Evolutionary conservation across 1,140 invertebrate genomes (phyloP).

Genomic region (Cheumatopsyche charites): DNA sequence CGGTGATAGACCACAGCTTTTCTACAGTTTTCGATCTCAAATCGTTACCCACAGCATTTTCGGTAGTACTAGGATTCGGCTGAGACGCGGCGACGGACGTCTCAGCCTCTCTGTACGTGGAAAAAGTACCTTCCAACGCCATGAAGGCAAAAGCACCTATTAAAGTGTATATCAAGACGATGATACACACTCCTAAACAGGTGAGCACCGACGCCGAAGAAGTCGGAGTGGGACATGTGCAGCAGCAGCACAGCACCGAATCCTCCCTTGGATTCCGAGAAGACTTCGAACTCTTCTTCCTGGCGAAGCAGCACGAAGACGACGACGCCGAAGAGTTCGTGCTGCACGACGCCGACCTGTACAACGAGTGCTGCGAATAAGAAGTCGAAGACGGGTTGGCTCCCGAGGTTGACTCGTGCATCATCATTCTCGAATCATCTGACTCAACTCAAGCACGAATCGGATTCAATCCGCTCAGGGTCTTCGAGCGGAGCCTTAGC

Average conservation of each 20-base stretch:
- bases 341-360: conserved; percentile 38
- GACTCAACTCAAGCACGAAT: not conserved
- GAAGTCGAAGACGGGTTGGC: conserved; percentile 46
- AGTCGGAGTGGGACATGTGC: conserved; percentile 44
- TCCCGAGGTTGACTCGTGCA: conserved; percentile 45
- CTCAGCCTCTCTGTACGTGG: conserved; percentile 52
- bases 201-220: conserved; percentile 56
- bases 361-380: conserved; percentile 41
- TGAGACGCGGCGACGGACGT: conserved; percentile 68
- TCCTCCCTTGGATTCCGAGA: conserved; percentile 39
- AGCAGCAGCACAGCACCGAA: conserved; percentile 44
- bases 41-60: conserved; percentile 55
- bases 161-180: conserved; percentile 88
- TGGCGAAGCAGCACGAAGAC: conserved; percentile 43
- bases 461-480: conserved; percentile 12
- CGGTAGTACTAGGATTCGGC: conserved; percentile 61
- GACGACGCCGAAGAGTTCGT: conserved; percentile 31
- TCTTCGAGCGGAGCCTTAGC: conserved; percentile 33
- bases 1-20: conserved; percentile 90
- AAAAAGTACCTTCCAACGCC: conserved; percentile 76
- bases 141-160: conserved; percentile 92
- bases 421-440: conserved; percentile 29
- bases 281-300: conserved; percentile 30
- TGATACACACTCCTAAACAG: conserved; percentile 74
- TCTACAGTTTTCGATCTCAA: conserved; percentile 73